Evolutionary conservation across 2,113 vertebrate species (phyloP).

Genomic region (Hippocampus guttulatus): DNA sequence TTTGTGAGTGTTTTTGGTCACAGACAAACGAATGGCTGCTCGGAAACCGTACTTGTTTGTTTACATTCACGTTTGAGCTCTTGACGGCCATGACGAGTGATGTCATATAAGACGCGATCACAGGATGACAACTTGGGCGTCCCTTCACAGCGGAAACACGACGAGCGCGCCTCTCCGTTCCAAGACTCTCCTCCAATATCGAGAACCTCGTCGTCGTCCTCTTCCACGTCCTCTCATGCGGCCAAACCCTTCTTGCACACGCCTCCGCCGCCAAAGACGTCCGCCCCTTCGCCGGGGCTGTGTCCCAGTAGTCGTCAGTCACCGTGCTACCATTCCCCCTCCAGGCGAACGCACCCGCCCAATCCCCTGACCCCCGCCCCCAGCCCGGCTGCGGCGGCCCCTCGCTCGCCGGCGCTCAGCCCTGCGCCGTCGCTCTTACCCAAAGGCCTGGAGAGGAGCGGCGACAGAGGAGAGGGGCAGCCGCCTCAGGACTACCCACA

Average conservation of each 20-base stretch:
- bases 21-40: no score
- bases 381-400: slow-evolving; percentile 76
- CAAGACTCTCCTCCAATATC: slow-evolving; percentile 74
- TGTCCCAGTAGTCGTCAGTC: slow-evolving; percentile 79
- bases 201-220: slow-evolving; percentile 72
- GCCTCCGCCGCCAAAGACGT: slow-evolving; percentile 69
- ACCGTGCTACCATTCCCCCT: slow-evolving; percentile 84
- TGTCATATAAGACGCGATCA: no score
- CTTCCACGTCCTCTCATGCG: slow-evolving; percentile 69
- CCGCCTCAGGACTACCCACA: slow-evolving; percentile 79
- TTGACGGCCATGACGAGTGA: no score
- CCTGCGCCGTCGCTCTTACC: slow-evolving; percentile 78
- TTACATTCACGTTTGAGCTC: no score
- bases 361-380: slow-evolving; percentile 82
- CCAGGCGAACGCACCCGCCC: slow-evolving; percentile 72
- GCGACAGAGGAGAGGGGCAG: slow-evolving; percentile 78
- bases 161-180: slow-evolving; percentile 76
- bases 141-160: slow-evolving; percentile 78
- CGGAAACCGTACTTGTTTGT: no score
- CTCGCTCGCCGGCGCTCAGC: slow-evolving; percentile 79
- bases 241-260: slow-evolving; percentile 89
- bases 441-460: slow-evolving; percentile 74
- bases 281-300: slow-evolving; percentile 67
- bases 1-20: no score
- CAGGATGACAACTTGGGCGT: no score